These are phyloP conservation scores for Prosapia bicincta DNA, from an alignment of 2,888 invertebrate genomes.

Conservation along the genomic window DNA sequence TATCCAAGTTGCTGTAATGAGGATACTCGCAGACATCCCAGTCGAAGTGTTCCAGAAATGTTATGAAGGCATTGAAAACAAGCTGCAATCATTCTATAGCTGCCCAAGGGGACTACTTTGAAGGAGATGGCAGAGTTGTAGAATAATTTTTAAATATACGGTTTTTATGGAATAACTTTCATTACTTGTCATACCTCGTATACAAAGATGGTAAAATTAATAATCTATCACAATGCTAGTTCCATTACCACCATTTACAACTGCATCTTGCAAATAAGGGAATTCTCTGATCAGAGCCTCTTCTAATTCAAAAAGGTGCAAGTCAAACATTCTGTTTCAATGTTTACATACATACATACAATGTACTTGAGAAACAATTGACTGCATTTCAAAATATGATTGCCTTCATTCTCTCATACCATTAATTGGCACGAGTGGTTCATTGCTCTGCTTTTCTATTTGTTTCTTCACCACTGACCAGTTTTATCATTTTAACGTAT, in stretches of 20 bases:
- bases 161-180: too few relatives aligned
- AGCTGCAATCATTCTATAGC: too few relatives aligned
- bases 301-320: conserved; percentile 42
- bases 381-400: conserved; percentile 12
- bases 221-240: conserved; percentile 37
- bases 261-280: conserved; percentile 43
- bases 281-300: conserved; percentile 40
- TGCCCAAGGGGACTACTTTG: too few relatives aligned
- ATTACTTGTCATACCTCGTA: too few relatives aligned
- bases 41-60: too few relatives aligned
- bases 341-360: conserved; percentile 44
- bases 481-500: conserved; percentile 23
- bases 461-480: not conserved
- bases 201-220: conserved; percentile 41
- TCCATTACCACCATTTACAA: conserved; percentile 36
- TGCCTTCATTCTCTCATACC: conserved; percentile 22
- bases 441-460: not conserved
- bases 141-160: too few relatives aligned
- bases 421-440: conserved; percentile 13
- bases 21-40: too few relatives aligned
- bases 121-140: too few relatives aligned
- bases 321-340: conserved; percentile 42
- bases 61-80: too few relatives aligned
- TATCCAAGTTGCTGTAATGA: too few relatives aligned
- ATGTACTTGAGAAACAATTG: conserved; percentile 41